phyloP scores from a whole-genome alignment of 64 coral and sea anemone species.

The Dendrophyllia cribrosa region DNA sequence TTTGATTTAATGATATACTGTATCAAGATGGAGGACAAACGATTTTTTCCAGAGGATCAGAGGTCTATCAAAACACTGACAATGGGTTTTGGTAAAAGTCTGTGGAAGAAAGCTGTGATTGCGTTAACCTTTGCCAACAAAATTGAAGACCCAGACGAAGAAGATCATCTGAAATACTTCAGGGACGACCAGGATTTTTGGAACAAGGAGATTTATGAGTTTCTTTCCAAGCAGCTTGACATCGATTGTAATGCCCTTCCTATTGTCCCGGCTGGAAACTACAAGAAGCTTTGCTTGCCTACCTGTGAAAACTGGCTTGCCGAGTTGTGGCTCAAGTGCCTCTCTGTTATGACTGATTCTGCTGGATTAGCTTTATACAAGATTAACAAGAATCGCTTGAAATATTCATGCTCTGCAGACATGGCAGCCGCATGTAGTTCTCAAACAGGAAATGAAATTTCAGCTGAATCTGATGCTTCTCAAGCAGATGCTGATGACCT shows the following conservation, averaged over 20 bases:
- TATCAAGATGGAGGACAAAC: too few species aligned
- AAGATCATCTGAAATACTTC: slow-evolving; percentile 2
- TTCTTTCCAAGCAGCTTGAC: not conserved
- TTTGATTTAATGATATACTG: too few species aligned
- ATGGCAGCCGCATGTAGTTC: not conserved
- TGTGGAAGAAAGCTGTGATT: slow-evolving; percentile 33
- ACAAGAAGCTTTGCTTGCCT: not conserved
- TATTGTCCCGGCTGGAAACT: not conserved
- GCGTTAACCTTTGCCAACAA: slow-evolving; percentile 53
- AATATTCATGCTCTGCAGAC: not conserved
- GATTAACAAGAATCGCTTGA: not conserved
- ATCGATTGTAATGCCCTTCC: not conserved
- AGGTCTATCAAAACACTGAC: slow-evolving; percentile 7
- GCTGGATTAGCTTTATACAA: not conserved
- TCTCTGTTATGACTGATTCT: not conserved
- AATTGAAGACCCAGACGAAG: slow-evolving; percentile 35
- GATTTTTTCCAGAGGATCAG: not conserved
- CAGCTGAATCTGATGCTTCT: too few species aligned
- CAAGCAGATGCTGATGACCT: too few species aligned
- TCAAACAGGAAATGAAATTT: too few species aligned
- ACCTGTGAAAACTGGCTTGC: slow-evolving; percentile 14
- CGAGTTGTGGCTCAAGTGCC: not conserved
- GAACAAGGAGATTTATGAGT: not conserved
- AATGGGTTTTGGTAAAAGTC: not conserved
- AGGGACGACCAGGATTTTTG: not conserved